Evolutionary conservation across 2,888 invertebrate genomes (phyloP).

Genomic region (Gonocerus acuteangulatus): DNA sequence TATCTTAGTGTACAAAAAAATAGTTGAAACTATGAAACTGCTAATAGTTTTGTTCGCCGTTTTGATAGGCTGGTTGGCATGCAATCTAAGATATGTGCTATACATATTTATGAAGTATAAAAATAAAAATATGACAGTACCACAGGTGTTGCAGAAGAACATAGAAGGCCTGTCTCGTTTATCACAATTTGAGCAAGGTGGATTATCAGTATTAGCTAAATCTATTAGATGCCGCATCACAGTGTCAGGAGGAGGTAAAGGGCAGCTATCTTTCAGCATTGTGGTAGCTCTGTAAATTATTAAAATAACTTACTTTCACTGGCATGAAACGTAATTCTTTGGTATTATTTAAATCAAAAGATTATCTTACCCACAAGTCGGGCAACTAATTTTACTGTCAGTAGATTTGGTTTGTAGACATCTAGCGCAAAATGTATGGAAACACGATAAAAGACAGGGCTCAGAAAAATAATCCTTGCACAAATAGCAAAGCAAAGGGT

Average conservation of each 20-base stretch:
- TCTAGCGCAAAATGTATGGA: slow-evolving; percentile 61
- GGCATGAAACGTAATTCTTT: neutral
- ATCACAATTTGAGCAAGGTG: slow-evolving; percentile 71
- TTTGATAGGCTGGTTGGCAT: no score
- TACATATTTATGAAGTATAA: no score
- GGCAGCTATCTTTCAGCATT: slow-evolving; percentile 54
- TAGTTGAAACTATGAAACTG: no score
- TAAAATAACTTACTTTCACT: neutral
- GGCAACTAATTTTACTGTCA: slow-evolving; percentile 57
- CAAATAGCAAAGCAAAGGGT: slow-evolving; percentile 58
- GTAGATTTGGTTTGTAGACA: slow-evolving; percentile 56
- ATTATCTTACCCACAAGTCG: slow-evolving; percentile 55
- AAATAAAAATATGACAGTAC: slow-evolving; percentile 44
- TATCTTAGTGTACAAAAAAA: no score
- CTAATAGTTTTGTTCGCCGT: no score
- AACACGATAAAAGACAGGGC: slow-evolving; percentile 60
- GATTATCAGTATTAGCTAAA: slow-evolving; percentile 60
- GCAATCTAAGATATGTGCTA: no score
- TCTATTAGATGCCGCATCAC: slow-evolving; percentile 63
- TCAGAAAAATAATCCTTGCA: slow-evolving; percentile 62
- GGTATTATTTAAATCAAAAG: no score
- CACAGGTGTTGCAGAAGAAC: slow-evolving; percentile 73
- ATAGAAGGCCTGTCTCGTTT: slow-evolving; percentile 60
- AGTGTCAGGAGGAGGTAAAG: slow-evolving; percentile 56
- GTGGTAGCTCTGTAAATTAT: slow-evolving; percentile 50